Base-by-base conservation (phyloP, 37 sponge, comb jelly and placozoan genomes). In the Spongia lamella region DNA sequence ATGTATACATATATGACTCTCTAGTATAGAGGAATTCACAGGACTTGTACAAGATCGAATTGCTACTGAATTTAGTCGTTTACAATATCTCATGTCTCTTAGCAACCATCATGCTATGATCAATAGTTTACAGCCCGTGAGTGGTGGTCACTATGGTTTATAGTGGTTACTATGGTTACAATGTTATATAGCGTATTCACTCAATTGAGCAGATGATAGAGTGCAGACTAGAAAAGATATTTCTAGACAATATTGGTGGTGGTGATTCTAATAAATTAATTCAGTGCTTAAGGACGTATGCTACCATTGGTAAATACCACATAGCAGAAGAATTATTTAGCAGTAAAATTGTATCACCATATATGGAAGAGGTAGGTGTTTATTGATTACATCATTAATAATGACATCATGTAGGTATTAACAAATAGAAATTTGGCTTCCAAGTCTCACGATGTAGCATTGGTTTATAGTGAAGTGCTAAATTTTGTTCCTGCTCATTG, bases 11-110 rank as follows among this genome's bases (percentile, higher is more conserved):
- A n/a, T n/a, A n/a, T n/a, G n/a, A n/a, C n/a, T n/a, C n/a, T n/a
- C n/a, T n/a, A n/a, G n/a, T 25, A 78, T 65, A 26, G 66, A 36
- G 30, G 71, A 35, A 35, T 60, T 76, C 22, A 56, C 50, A 30
- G 62, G 85, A 20, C 57, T 75, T 21, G 77, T 83, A 25, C 56
- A 93, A 83, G 90, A 88, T 52, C 61, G 97, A 21, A 71, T 90
- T 21, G 89, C 97, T 3, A 81, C 78, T 43, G 97, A 93, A 81
- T 96, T 84, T 77, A 93, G 87, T 68, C 84, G 85, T 54, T 62
- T 96, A n/a, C 86, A 88, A 66, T 90, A 86, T 73, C 64, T 65
- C 27, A 86, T 88, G 16, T 61, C 73, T 24, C 75, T 78, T 56
- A 68, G 78, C 13, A 34, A 66, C 24, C 61, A 82, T 22, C 79